Evolutionary conservation across 1,140 invertebrate genomes (phyloP).

Genomic region (Brevipalpus yothersi): DNA sequence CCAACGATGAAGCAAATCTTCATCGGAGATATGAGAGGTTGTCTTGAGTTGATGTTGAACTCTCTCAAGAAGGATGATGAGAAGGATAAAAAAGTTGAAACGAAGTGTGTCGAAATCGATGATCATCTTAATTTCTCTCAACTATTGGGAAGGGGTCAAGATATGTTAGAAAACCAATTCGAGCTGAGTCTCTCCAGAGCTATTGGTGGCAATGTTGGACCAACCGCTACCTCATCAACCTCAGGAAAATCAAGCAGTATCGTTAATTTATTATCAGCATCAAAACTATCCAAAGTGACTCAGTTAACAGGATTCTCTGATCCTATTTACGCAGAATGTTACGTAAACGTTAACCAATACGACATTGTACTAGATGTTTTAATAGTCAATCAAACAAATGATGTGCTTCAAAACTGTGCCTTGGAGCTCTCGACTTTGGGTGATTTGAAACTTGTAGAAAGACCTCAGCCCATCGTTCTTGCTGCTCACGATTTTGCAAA

Average conservation of each 20-base stretch:
- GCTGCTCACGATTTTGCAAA: constrained; percentile 91
- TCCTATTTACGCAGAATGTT: constrained; percentile 95
- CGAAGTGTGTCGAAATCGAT: constrained; percentile 3
- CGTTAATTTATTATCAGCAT: constrained; percentile 12
- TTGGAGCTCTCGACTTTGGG: constrained; percentile 86
- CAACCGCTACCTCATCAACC: constrained; percentile 30
- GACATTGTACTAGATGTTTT: constrained; percentile 90
- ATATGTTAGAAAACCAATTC: constrained; percentile 27
- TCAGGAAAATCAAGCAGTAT: constrained; percentile 31
- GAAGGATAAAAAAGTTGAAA: constrained; percentile 4
- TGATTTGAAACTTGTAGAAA: constrained; percentile 90
- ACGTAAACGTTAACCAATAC: constrained; percentile 98
- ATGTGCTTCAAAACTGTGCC: constrained; percentile 93
- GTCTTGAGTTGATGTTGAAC: constrained; percentile 7
- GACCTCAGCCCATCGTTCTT: constrained; percentile 77
- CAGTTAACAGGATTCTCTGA: constrained; percentile 98
- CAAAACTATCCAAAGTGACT: constrained; percentile 37
- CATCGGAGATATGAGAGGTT: constrained; percentile 4
- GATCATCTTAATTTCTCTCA: constrained; percentile 8
- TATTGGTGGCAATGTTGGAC: constrained; percentile 35
- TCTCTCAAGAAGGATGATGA: constrained; percentile 2
- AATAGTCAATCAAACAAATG: constrained; percentile 90
- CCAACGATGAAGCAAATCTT: constrained; percentile 3
- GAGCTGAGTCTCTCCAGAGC: constrained; percentile 82
- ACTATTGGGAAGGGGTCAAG: constrained; percentile 5